Percentiles rank a stretch among this genome's conserved stretches.
Evolutionary conservation across 2,113 vertebrate genomes (phyloP).

Genomic region (Bolborhynchus lineola): DNA sequence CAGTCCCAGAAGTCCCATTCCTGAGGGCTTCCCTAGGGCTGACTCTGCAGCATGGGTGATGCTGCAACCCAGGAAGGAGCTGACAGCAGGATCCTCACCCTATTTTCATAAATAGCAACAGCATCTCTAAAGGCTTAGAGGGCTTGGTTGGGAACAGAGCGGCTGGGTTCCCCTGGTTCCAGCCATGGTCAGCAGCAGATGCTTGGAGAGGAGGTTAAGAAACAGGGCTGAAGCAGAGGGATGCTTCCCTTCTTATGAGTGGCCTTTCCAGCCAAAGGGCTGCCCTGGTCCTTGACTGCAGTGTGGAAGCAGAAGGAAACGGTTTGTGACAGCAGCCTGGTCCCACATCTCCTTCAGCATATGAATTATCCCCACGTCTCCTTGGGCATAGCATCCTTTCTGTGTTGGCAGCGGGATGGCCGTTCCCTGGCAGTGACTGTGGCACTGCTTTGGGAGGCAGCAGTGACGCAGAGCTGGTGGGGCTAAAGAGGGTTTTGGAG

Average conservation of each 20-base stretch:
- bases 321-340: neutral
- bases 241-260: neutral
- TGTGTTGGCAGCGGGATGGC: accelerated
- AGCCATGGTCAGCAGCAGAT: slow-evolving; percentile 8
- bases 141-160: neutral
- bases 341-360: neutral
- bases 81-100: slow-evolving; percentile 16
- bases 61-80: slow-evolving; percentile 8
- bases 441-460: neutral
- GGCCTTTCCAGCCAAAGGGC: neutral
- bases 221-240: neutral
- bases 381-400: accelerated
- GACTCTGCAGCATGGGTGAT: neutral
- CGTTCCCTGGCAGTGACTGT: neutral
- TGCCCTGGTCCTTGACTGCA: accelerated
- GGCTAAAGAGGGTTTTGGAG: neutral
- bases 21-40: neutral
- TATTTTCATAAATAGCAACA: slow-evolving; percentile 18
- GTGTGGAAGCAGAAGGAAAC: neutral
- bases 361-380: neutral
- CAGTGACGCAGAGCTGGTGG: neutral
- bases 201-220: neutral
- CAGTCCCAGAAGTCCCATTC: neutral
- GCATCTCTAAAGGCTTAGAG: neutral
- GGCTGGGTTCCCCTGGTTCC: neutral